Percentiles rank a stretch among this genome's conserved stretches.
Evolutionary conservation across 2,888 invertebrate species (phyloP).

Genomic region (Stenolophus ochropezus): DNA sequence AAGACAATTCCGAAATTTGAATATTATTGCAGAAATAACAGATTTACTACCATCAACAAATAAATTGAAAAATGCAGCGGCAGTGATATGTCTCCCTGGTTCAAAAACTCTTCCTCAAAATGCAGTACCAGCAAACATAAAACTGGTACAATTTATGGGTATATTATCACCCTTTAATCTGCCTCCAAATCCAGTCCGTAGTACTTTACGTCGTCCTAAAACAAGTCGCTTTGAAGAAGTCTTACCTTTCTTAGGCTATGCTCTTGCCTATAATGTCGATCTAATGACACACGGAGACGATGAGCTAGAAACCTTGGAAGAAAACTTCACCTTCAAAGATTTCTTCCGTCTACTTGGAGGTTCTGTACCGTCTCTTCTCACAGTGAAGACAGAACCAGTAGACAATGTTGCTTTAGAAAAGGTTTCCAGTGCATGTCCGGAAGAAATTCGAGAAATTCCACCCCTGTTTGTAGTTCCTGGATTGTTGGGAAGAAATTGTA

Average conservation of each 20-base stretch:
- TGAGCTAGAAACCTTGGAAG: not conserved
- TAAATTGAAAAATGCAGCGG: not conserved
- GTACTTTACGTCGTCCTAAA: not conserved
- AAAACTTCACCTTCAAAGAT: constrained; percentile 15
- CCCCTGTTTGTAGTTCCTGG: constrained; percentile 72
- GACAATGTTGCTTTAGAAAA: not conserved
- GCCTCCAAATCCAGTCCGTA: not conserved
- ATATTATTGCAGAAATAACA: not conserved
- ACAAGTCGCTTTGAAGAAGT: not conserved
- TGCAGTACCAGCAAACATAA: not conserved
- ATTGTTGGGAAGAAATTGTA: constrained; percentile 66
- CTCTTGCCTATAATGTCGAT: not conserved
- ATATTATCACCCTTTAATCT: not conserved
- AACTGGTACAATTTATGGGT: not conserved
- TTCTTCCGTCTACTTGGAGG: constrained; percentile 4
- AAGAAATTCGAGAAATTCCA: constrained; percentile 69
- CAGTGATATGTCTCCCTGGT: not conserved
- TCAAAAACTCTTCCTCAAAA: not conserved
- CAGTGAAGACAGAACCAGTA: not conserved
- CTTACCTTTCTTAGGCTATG: constrained; percentile 1
- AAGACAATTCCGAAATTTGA: not conserved
- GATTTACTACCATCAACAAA: not conserved
- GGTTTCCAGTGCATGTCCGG: constrained; percentile 65
- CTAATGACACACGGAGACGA: not conserved
- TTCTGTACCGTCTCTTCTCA: not conserved